Conservation (phyloP, 1,140 invertebrate genomes). For the Drosophila bipectinata region DNA sequence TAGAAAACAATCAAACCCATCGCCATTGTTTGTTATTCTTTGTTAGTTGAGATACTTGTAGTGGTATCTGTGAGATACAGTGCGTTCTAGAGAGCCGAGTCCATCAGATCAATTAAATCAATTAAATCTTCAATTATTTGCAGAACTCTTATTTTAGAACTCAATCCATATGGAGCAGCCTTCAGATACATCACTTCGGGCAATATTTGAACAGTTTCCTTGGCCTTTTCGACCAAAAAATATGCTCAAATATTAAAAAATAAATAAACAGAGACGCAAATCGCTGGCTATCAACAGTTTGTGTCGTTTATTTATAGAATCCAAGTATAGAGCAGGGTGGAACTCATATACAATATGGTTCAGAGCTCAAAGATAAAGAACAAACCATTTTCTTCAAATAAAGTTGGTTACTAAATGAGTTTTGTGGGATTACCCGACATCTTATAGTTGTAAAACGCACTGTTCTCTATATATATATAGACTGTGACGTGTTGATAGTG, state of each 20-base stretch:
- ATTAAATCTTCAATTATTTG: constrained; percentile 34
- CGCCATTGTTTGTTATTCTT: constrained; percentile 29
- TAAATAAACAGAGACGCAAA: constrained; percentile 33
- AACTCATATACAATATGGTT: constrained; percentile 6
- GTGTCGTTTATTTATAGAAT: constrained; percentile 52
- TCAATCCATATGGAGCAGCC: constrained; percentile 5
- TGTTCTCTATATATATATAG: neutral
- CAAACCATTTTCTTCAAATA: neutral
- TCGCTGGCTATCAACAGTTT: constrained; percentile 44
- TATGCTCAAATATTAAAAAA: constrained; percentile 39
- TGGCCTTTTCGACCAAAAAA: constrained; percentile 15
- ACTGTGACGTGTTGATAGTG: constrained; percentile 30
- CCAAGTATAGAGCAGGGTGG: constrained; percentile 14
- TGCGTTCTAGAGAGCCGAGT: constrained; percentile 2
- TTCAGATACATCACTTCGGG: constrained; percentile 1
- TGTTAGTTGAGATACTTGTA: constrained; percentile 38
- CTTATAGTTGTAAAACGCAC: constrained; percentile 16
- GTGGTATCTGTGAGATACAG: constrained; percentile 34
- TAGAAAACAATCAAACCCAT: constrained; percentile 32
- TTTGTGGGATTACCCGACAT: neutral
- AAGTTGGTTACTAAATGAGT: neutral
- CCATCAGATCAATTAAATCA: constrained; percentile 47
- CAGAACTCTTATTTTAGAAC: neutral
- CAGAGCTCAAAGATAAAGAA: constrained; percentile 5
- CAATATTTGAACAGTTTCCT: constrained; percentile 45